Evolutionary conservation across 2,113 vertebrate species (phyloP), one percentile per base, ranked within the genome.

Genomic region (Acrocephalus kingi): DNA sequence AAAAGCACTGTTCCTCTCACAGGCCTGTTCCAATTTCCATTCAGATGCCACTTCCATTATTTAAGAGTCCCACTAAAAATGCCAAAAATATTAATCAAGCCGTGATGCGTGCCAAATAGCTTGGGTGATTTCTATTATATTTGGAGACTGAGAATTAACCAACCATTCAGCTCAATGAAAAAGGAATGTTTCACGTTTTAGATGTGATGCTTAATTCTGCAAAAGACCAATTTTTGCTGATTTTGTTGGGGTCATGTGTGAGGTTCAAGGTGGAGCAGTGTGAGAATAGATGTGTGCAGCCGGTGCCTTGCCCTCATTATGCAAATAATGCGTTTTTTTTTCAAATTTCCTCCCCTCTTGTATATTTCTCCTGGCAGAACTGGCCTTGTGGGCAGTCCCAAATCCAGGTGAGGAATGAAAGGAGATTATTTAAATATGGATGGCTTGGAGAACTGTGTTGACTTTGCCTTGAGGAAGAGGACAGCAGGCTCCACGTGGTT

Each of bases 21-120:
- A 87, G 46, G 25, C 21, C 56, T 75, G 55, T 92, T 88, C 83
- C 8, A 68, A 58, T 97, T 96, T 84, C 95, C 90, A 96, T 84
- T 93, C 76, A 95, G 88, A 96, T 94, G 86, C 93, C 90, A 89
- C 62, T 95, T 93, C 72, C 80, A 31, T 89, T 97, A 92, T 95
- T 97, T 64, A 86, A 90, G 48, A 75, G 30, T 25, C 69, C 30
- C 73, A 33, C 41, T 94, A 45, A 93, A 96, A 92, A 88, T 64
- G 88, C 90, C 90, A 94, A 84, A 81, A 78, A 68, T 87, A 79
- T 90, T 92, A 93, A 93, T 94, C 62, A 93, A 90, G 73, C 56
- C 64, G 10, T 8, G 41, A 61, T 28, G 82, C 9, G 4, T 76
- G 88, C 80, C 92, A 96, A 89, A 89, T 3, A 46, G 25, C 92